Base-by-base conservation (phyloP, 2,888 invertebrate genomes). In the Uropetala carovei region DNA sequence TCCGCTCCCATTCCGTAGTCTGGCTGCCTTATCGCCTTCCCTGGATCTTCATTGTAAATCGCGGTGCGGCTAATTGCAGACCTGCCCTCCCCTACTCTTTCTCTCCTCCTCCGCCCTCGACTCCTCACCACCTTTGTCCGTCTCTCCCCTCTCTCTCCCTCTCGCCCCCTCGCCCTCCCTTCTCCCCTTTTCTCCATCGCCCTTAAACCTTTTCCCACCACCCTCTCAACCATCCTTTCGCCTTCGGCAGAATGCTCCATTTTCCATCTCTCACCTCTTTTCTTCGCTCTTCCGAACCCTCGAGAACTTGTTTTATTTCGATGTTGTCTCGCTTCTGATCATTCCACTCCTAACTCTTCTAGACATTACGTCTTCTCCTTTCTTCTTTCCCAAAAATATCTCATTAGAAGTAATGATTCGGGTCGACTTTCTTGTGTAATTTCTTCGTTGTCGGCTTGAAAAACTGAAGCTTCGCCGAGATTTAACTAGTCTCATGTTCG, bases 41-140 rank as follows among this genome's bases (percentile, higher is more conserved):
- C 86, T 43, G 68, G 64, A 89, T 89, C 89, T 89, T 89, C 89
- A 89, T 89, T 89, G 89, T 89, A 89, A 89, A 89, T 89, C 89
- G 89, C 89, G 89, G 89, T 89, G 43, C 89, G 64, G 64, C 89
- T 89, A 89, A 89, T 89, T 89, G 89, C 89, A 89, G 89, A 58
- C 60, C 86, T 86, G 57, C 86, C 86, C 27, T 7, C 30, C 60
- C 86, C 27, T 7, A 16, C 60, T 59, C 11, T 16, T 30, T 43
- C 68, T 43, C 43, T 58, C n/a, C 64, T 0, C 5, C 43, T 43
- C 43, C 43, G 43, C 43, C 43, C 43, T 43, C 43, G 3, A 3
- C 43, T 3, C 58, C 57, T 5, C 56, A 11, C 10, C 57, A 56
- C 85, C 57, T 58, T 57, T 57, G 18, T 58, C 85, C 85, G 56